Evolutionary conservation across 2,797 vertebrate species (phyloP), one percentile per base, ranked within the genome.

Genomic region (Rachycentron canadum): DNA sequence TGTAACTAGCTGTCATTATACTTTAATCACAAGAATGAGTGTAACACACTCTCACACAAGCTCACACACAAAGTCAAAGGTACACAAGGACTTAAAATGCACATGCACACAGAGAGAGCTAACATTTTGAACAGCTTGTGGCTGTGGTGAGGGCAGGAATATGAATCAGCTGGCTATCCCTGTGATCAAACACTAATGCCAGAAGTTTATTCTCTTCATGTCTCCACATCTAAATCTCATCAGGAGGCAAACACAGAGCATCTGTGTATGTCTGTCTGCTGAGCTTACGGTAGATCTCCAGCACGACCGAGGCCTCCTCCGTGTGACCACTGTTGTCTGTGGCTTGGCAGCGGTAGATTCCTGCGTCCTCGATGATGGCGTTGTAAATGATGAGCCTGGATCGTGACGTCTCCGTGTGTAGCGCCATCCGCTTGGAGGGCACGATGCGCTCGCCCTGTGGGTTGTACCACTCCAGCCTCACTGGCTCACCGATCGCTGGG

Each of bases 271-370:
- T 38, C n/a, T 26, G n/a, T 76, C 25, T 41, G 50, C n/a, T 10
- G 13, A 40, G 66, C 98, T 98, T 92, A 99, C 98, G 98, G 92
- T 99, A 99, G 71, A 99, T 99, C 94, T 99, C 98, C 94, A 99
- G 85, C 85, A 99, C 98, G 14, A 98, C 97, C 0, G 98, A 98
- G 56, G 98, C 97, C 94, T 99, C 98, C 81, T 96, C 96, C 2
- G 95, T 96, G 80, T 97, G 95, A 50, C 97, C 97, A 79, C 92
- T 91, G 82, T 94, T 89, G 28, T 99, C 97, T 16, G 95, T 94
- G 70, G 97, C 98, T 93, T 98, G 97, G 88, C 98, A 99, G 16
- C 97, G 96, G 92, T 99, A 99, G 89, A 99, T 99, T 0, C 98
- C 98, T 1, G 98, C 98, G 72, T 99, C 98, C 90, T 99, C 98